Evolutionary conservation across 1,140 invertebrate species (phyloP), one percentile per base, ranked within the genome.

Genomic region (Battus philenor): DNA sequence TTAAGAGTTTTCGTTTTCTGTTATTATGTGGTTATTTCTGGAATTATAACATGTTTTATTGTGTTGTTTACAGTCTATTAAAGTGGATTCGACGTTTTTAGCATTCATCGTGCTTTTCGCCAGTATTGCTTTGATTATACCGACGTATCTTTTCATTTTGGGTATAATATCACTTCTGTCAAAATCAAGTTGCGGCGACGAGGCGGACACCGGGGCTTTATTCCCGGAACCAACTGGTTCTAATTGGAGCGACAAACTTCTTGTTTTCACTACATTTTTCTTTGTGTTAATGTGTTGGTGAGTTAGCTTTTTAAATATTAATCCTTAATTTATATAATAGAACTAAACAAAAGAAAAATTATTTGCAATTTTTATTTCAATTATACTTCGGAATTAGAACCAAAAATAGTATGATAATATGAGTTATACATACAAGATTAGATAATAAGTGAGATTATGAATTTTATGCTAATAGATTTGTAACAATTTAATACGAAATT

Each of bases 81-180:
- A 73, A 65, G 56, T 84, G 54, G 80, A 84, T 33, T 84, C 80
- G 10, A 74, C 74, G 26, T 84, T 84, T 44, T 54, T 84, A 7
- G 69, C 59, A 4, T 65, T 75, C 48, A 65, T 84, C 20, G 66
- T 80, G 41, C 56, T 67, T 7, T 84, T 84, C 39, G 67, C 67
- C 9, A 72, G 78, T 34, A 67, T 82, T 7, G 72, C 80, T 2
- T 49, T 80, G 9, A 54, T 82, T 7, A 74, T 84, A 65, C 80
- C 80, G n/a, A 39, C 63, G 0, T 80, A 84, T 17, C 61, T 84
- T 0, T 51, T 84, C 18, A 68, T 81, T 44, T 47, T 84, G 22
- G 63, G 58, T 15, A 45, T 80, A 6, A 48, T 84, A 36, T 65
- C 72, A 5, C 26, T 81, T 20, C 56, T 84, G 24, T 70, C 74